Conservation (phyloP, 1,140 invertebrate species). For the Neoseiulus cucumeris region DNA sequence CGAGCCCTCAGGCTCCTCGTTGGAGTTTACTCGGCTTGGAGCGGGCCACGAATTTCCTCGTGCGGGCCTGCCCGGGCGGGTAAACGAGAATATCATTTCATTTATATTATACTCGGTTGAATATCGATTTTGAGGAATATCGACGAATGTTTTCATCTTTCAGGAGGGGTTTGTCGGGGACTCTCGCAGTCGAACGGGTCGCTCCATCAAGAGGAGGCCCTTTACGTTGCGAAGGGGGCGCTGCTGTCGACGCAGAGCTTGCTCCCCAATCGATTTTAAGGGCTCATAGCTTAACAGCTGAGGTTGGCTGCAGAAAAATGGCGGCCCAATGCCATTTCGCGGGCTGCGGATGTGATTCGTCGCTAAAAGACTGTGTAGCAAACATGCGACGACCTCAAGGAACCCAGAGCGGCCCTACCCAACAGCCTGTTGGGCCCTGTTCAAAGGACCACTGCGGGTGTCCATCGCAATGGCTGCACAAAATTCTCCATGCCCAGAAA, state of each 20-base stretch:
- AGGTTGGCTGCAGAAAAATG: constrained; percentile 3
- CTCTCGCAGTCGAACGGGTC: too few relatives aligned
- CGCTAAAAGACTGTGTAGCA: constrained; percentile 6
- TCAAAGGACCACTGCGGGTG: constrained; percentile 8
- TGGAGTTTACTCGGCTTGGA: too few relatives aligned
- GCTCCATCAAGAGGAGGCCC: neutral
- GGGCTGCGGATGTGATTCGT: constrained; percentile 7
- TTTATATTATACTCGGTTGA: too few relatives aligned
- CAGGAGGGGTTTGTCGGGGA: too few relatives aligned
- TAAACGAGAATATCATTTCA: too few relatives aligned
- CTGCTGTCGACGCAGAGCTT: neutral
- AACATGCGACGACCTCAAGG: constrained; percentile 4
- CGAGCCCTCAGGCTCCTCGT: too few relatives aligned
- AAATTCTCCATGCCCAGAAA: neutral
- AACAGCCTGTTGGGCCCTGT: neutral
- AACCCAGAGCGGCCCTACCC: neutral
- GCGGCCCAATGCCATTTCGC: constrained; percentile 11
- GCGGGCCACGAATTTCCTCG: too few relatives aligned
- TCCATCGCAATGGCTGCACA: constrained; percentile 2
- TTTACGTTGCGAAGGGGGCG: constrained; percentile 3
- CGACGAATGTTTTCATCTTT: too few relatives aligned
- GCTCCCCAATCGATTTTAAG: constrained; percentile 11
- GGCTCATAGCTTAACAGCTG: constrained; percentile 8
- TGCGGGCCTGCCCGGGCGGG: too few relatives aligned
- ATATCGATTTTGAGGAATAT: too few relatives aligned